Evolutionary conservation across 2,797 vertebrate genomes (phyloP), one percentile per base, ranked within the genome.

Genomic region (Gila robusta): DNA sequence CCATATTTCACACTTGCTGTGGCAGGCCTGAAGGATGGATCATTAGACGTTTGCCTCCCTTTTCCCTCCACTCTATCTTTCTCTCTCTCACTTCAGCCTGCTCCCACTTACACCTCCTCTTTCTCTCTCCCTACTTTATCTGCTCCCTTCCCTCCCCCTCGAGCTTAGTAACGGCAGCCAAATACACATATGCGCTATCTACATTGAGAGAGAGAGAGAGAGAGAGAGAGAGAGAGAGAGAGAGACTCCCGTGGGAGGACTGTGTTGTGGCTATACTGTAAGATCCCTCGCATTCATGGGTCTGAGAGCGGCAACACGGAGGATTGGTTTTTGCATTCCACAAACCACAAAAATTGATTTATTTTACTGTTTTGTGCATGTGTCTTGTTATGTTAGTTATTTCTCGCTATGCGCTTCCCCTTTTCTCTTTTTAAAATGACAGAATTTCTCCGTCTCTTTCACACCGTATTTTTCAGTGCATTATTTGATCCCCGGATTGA

Each of bases 1-100:
- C 84, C 71, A 89, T 90, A 88, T 91, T 89, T 91, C 89, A 90
- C 87, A 86, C 87, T 87, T 84, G 64, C 88, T 35, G 52, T 81
- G 88, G 85, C 88, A 88, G 84, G 74, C 79, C 76, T 87, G 87
- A 90, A 83, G 88, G 88, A 91, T 87, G 90, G 90, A 91, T 90
- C 89, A 90, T 91, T 91, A 91, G 91, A 87, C 87, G 83, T 86
- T 88, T 84, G 86, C 85, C 89, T 87, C 82, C 84, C 73, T 47
- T 79, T 79, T 71, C 76, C 83, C 80, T 80, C 32, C 73, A 79
- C 73, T 77, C 81, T 81, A 72, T 79, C 82, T 80, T 81, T 74
- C 62, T 74, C 84, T 83, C 87, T 76, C 81, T 84, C 81, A 69
- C 81, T 84, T 66, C 71, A 72, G 62, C 70, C 66, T 41, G 82